Conservation (phyloP, 92 coral and sea anemone species). For the Porites evermanni region DNA sequence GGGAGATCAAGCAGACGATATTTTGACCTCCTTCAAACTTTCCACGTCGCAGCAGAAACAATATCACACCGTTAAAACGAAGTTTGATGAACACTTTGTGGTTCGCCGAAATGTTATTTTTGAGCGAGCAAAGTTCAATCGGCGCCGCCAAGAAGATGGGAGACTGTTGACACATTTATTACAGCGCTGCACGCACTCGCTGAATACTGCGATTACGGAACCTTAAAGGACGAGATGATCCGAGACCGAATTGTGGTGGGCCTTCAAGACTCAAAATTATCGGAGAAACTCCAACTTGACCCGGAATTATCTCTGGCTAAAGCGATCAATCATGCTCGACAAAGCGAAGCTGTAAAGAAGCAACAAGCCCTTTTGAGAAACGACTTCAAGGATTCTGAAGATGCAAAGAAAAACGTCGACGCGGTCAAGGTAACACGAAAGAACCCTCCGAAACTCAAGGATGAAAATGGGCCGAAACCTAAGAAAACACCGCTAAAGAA, state of each 20-base stretch:
- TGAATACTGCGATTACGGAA: slow-evolving; percentile 33
- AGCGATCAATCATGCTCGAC: slow-evolving; percentile 54
- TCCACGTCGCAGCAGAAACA: not conserved
- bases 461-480: not conserved
- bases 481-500: not conserved
- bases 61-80: slow-evolving; percentile 3
- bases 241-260: slow-evolving; percentile 70
- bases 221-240: slow-evolving; percentile 44
- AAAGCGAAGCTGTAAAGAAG: slow-evolving; percentile 47
- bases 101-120: slow-evolving; percentile 18
- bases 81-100: not conserved
- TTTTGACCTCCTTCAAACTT: slow-evolving; percentile 4
- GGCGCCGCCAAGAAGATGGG: slow-evolving; percentile 53
- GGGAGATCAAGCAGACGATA: slow-evolving; percentile 13
- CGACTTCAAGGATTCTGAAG: slow-evolving; percentile 31
- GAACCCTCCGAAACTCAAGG: slow-evolving; percentile 1
- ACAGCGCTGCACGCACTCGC: slow-evolving; percentile 4
- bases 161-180: slow-evolving; percentile 31
- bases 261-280: slow-evolving; percentile 52
- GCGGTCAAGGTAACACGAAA: slow-evolving; percentile 27
- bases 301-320: slow-evolving; percentile 49
- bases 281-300: slow-evolving; percentile 64
- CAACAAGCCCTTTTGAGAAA: slow-evolving; percentile 51
- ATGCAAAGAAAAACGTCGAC: slow-evolving; percentile 14
- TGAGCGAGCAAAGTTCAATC: slow-evolving; percentile 55